A percentile compares a stretch with the other conserved stretches of the same genome.
Conservation (phyloP, 2,888 invertebrate genomes). For the Tigriopus californicus region DNA sequence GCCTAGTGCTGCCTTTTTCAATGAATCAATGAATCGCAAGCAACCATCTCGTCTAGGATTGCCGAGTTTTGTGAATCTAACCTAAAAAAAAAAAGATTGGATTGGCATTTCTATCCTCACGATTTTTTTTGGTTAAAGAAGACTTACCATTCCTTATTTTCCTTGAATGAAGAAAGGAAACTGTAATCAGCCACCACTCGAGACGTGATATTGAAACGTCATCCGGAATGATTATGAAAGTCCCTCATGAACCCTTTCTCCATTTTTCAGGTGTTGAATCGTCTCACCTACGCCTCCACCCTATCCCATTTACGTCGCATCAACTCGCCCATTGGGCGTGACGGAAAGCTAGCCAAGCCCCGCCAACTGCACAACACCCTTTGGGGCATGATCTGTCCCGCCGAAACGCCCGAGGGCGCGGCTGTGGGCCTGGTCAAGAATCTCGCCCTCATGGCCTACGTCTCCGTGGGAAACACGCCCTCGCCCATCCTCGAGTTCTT, state of each 20-base stretch:
- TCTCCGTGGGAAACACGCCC: slow-evolving; percentile 96
- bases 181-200: no score
- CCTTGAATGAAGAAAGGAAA: no score
- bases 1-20: neutral
- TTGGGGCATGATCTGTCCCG: slow-evolving; percentile 99
- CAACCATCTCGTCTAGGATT: no score
- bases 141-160: no score
- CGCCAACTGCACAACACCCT: slow-evolving; percentile 96
- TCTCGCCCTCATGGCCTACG: slow-evolving; percentile 96
- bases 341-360: slow-evolving; percentile 96
- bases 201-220: no score
- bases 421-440: slow-evolving; percentile 86
- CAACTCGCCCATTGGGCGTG: slow-evolving; percentile 96
- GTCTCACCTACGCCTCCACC: slow-evolving; percentile 94
- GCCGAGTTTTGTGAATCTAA: no score
- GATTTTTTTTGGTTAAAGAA: no score
- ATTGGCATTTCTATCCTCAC: no score
- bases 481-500: slow-evolving; percentile 99
- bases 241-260: no score
- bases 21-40: no score
- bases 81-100: no score
- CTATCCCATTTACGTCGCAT: slow-evolving; percentile 91
- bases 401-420: slow-evolving; percentile 96
- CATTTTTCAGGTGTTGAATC: slow-evolving; percentile 91
- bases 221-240: neutral